A percentile compares a stretch with the other conserved stretches of the same genome.
Conservation (phyloP, 2,888 invertebrate species). For the Perdita meconis region DNA sequence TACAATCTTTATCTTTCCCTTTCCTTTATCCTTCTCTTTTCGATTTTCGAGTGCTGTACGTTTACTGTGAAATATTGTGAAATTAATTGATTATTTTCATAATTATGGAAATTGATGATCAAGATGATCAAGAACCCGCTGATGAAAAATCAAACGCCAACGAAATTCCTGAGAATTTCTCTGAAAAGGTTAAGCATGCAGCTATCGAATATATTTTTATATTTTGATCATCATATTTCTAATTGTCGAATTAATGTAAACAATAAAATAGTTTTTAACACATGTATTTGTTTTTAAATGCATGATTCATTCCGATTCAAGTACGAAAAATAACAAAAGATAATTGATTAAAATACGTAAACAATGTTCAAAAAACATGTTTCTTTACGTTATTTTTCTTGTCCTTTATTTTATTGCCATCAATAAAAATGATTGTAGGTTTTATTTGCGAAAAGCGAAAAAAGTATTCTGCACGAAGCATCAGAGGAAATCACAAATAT, state of each 20-base stretch:
- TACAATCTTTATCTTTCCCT: not conserved
- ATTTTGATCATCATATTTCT: not conserved
- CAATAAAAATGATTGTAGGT: conserved; percentile 62
- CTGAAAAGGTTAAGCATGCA: conserved; percentile 34
- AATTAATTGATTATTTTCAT: conserved; percentile 1
- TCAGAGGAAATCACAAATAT: conserved; percentile 70
- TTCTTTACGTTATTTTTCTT: not conserved
- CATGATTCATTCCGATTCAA: not conserved
- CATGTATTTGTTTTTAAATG: not conserved
- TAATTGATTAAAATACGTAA: not conserved
- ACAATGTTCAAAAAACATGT: not conserved
- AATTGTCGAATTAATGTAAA: not conserved
- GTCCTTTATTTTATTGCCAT: not conserved
- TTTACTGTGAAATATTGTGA: not conserved
- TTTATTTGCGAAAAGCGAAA: conserved; percentile 74
- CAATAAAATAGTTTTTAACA: not conserved
- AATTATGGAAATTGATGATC: conserved; percentile 40
- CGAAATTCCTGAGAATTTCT: conserved; percentile 13
- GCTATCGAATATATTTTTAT: not conserved
- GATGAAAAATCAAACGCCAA: conserved; percentile 18
- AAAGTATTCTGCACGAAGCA: conserved; percentile 74
- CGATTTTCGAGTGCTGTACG: not conserved
- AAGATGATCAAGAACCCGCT: conserved; percentile 12
- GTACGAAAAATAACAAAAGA: not conserved
- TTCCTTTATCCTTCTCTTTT: not conserved